Conservation (phyloP, 2,888 invertebrate species). For the Coelopa pilipes region DNA sequence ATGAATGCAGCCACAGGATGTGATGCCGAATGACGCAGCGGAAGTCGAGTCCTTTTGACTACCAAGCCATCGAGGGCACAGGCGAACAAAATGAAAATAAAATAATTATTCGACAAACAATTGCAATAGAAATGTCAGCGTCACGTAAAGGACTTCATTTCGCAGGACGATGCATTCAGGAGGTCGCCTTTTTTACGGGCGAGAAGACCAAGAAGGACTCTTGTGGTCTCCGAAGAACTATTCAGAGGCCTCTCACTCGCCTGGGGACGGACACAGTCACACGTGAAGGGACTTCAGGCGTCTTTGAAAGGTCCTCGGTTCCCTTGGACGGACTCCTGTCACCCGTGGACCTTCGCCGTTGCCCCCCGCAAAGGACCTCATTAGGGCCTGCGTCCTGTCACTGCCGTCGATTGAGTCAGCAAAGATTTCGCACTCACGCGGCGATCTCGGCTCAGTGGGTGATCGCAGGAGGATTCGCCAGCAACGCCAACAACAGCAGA, state of each 20-base stretch:
- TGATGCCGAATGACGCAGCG: neutral
- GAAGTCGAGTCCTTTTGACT: conserved; percentile 31
- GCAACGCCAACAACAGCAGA: neutral
- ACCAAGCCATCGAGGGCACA: neutral
- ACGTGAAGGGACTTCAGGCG: too few relatives aligned
- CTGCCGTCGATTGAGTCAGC: neutral
- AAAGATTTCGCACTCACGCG: neutral
- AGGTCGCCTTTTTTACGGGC: too few relatives aligned
- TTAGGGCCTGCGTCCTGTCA: neutral
- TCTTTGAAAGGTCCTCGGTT: too few relatives aligned
- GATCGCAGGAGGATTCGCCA: neutral
- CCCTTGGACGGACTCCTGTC: neutral
- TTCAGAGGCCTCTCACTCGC: too few relatives aligned
- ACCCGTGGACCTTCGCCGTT: neutral
- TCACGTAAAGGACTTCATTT: too few relatives aligned
- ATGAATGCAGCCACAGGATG: conserved; percentile 32
- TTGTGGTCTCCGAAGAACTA: too few relatives aligned
- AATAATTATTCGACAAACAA: conserved; percentile 15
- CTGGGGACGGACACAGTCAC: too few relatives aligned
- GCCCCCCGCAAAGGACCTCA: neutral
- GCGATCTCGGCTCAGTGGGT: neutral
- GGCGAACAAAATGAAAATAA: conserved; percentile 7
- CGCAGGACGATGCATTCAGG: too few relatives aligned
- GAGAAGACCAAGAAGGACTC: too few relatives aligned
- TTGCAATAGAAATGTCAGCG: neutral